Conservation (phyloP, 2,113 vertebrate genomes). For the Silurus asotus region DNA sequence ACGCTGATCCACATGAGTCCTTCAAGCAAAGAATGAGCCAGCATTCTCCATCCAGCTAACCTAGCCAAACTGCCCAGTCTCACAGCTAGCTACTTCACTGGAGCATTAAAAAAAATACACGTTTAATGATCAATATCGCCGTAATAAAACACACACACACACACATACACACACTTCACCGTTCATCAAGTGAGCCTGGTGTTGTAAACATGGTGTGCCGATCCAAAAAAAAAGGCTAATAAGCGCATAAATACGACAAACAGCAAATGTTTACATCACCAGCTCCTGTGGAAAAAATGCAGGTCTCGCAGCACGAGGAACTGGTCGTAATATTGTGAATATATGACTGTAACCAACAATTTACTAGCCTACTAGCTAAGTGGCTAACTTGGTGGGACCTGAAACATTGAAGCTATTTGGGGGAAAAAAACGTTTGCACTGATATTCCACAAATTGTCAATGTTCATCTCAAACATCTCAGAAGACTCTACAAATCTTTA, state of each 20-base stretch:
- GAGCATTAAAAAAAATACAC: neutral
- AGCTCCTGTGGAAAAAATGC: conserved; percentile 42
- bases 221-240: conserved; percentile 36
- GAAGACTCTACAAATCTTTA: neutral
- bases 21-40: conserved; percentile 11
- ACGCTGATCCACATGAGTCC: neutral
- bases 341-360: neutral
- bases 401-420: no score
- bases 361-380: conserved; percentile 28
- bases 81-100: conserved; percentile 10
- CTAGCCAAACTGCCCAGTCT: neutral
- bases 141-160: neutral
- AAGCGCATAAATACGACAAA: conserved; percentile 26
- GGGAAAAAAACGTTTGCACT: neutral
- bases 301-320: conserved; percentile 64
- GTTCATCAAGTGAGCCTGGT: neutral
- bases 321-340: conserved; percentile 46
- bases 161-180: neutral
- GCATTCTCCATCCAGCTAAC: conserved; percentile 22
- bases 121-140: neutral
- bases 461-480: neutral
- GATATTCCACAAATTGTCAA: neutral
- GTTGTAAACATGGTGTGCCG: neutral
- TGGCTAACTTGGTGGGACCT: neutral
- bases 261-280: conserved; percentile 53